Evolutionary conservation across 2,797 vertebrate species (phyloP).

Genomic region (Chromobotia macracanthus): DNA sequence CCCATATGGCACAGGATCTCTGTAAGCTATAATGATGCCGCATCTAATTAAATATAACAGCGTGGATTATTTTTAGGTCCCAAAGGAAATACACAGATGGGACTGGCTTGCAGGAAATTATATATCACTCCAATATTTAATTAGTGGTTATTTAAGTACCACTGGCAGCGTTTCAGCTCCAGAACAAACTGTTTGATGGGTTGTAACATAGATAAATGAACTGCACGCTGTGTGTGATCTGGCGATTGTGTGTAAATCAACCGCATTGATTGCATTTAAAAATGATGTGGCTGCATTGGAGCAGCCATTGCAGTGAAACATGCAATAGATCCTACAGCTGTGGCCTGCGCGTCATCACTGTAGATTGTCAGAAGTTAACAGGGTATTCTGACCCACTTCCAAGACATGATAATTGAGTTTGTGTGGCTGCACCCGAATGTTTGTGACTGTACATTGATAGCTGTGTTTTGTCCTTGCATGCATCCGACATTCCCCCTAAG

Average conservation of each 20-base stretch:
- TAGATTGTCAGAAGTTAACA: conserved; percentile 15
- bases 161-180: conserved; percentile 31
- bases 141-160: conserved; percentile 14
- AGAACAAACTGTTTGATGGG: not conserved
- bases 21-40: not conserved
- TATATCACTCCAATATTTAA: conserved; percentile 35
- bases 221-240: conserved; percentile 16
- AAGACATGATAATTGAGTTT: not conserved
- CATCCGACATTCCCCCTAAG: conserved; percentile 32
- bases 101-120: conserved; percentile 51
- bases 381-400: conserved; percentile 45
- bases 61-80: conserved; percentile 39
- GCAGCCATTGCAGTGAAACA: conserved; percentile 27
- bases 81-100: conserved; percentile 31
- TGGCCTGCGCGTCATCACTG: not conserved
- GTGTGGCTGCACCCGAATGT: not conserved
- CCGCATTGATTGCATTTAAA: not conserved
- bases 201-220: conserved; percentile 7
- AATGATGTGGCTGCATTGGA: conserved; percentile 17
- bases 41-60: conserved; percentile 39
- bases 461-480: not conserved
- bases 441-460: not conserved
- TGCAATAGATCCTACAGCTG: conserved; percentile 35
- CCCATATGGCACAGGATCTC: not conserved
- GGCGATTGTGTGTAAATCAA: conserved; percentile 37